Evolutionary conservation across 2,888 invertebrate genomes (phyloP), one percentile per base, ranked within the genome.

Genomic region (Toxonevra muliebris): DNA sequence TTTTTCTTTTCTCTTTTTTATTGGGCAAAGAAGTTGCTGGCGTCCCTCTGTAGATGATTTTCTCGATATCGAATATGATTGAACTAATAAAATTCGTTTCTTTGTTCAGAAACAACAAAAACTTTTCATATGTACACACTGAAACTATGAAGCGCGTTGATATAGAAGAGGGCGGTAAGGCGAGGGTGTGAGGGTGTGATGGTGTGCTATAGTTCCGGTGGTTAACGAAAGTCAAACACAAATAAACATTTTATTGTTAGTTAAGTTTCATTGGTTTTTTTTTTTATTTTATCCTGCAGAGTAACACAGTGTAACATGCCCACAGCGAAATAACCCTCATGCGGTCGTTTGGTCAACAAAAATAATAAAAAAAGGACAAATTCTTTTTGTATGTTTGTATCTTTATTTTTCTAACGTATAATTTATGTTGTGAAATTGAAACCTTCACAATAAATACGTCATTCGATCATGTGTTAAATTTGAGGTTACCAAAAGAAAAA

Each of bases 371-470:
- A 62, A 54, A 62, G 54, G 15, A n/a, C 19, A 42, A 20, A 41
- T 7, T 48, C 13, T 13, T 9, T 41, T 19, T 52, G 5, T 10
- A 15, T 40, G 12, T 40, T 4, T 10, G 13, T 45, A 13, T 12
- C 15, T 64, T 12, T 15, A 48, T 20, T 5, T 30, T 15, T 10
- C 12, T 41, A 19, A 17, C 3, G 20, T n/a, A n/a, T 30, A 52
- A 12, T 53, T 30, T 54, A 30, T n/a, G 53, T 68, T 63, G 61
- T 55, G 57, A 68, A 68, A 65, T 65, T 68, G 63, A 68, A 65
- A 65, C 64, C 63, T 64, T 65, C 57, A n/a, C n/a, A 68, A 68
- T 65, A 68, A 68, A 68, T 68, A 68, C 63, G 43, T 64, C 68
- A 57, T 68, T 68, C 53, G 17, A 52, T 55, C 57, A 65, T 64